Base-by-base conservation (phyloP, 1,140 invertebrate genomes). In the Bombus waltoni region DNA sequence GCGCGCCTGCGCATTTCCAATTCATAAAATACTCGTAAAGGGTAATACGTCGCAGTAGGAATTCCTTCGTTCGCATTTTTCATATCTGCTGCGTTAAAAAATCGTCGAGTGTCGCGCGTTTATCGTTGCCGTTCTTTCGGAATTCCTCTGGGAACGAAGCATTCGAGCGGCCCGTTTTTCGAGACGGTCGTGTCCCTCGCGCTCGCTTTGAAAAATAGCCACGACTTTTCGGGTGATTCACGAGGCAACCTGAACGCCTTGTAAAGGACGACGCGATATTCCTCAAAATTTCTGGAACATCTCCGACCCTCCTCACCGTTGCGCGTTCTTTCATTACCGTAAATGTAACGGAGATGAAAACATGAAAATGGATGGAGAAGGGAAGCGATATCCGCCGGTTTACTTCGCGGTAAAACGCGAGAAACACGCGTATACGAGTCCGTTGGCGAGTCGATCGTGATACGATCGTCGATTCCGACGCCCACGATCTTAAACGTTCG, bases 61-160 rank as follows among this genome's bases (percentile, higher is more conserved):
- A 40, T 44, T 47, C 28, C 25, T 40, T 1, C 5, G 40, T 44
- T 44, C 1, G 11, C 40, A 42, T 72, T 42, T 72, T 40, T 72
- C 70, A 72, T 72, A 44, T 73, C 18, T 73, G 3, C 28, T 15
- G 28, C 71, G 42, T 47, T 44, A 73, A 73, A 44, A 73, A 73
- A 73, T 73, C 42, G 71, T 53, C 32, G 73, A 32, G 44, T 35
- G 73, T 75, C 73, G n/a, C n/a, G 42, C 72, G 72, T 74, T 74
- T 47, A 32, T 42, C 72, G 72, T 47, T 32, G 72, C n/a, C 42
- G 72, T 32, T 47, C 42, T 32, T 32, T 74, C 35, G 28, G 75
- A 77, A 77, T 77, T 40, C 73, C 25, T 75, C 73, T 6, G 73
- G 73, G 75, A 22, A 59, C 57, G 38, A 40, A 42, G 75, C 57